These are phyloP conservation scores for Australoheros scitulus DNA, from an alignment of 2,113 vertebrate genomes.

Conservation along the genomic window DNA sequence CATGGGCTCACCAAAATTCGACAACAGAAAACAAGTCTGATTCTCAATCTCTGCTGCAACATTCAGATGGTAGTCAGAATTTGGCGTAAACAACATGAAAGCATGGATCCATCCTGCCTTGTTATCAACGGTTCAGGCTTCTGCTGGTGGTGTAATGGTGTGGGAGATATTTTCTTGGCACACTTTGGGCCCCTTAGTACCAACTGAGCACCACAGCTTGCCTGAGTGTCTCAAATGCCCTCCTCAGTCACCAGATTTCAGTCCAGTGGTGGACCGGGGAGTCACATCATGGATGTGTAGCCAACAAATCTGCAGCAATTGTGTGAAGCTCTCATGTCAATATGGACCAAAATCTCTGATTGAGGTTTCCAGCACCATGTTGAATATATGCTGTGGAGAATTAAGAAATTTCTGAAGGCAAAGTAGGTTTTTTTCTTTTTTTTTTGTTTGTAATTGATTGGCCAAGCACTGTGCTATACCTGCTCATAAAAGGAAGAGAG, in stretches of 20 bases:
- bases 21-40: background rate
- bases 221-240: background rate
- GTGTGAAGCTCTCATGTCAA: background rate
- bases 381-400: background rate
- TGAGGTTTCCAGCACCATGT: background rate
- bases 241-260: background rate
- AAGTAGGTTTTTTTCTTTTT: conserved; percentile 25
- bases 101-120: background rate
- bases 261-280: no score
- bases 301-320: background rate
- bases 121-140: background rate
- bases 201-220: background rate
- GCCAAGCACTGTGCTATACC: background rate
- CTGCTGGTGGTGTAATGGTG: background rate
- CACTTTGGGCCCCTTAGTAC: background rate
- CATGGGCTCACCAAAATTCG: background rate
- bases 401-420: background rate
- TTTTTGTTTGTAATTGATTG: conserved; percentile 69
- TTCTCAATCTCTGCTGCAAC: background rate
- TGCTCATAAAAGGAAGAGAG: background rate
- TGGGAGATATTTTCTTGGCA: no score
- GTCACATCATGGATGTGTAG: background rate
- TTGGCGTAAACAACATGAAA: background rate
- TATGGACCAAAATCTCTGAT: background rate
- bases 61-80: background rate